Base-by-base conservation (phyloP, 2,113 vertebrate genomes). In the Lycaon pictus region DNA sequence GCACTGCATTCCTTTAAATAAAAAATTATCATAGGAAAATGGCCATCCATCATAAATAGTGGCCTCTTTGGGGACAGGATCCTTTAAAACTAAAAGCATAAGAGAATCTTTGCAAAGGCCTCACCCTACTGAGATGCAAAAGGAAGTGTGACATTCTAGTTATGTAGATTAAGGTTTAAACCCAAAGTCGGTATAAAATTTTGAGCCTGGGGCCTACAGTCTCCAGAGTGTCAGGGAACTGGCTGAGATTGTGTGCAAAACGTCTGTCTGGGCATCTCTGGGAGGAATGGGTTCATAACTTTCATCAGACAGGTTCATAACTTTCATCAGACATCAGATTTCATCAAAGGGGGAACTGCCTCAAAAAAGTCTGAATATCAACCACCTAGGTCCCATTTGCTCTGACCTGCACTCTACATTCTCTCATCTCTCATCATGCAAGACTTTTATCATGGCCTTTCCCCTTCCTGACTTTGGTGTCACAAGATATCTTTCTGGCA, bases 381-480 rank as follows among this genome's bases (percentile, higher is more conserved):
- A 0, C 10, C 2, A 80, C 10, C n/a, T 13, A 7, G 80, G 32
- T 16, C 0, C n/a, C 55, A 12, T 0, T 12, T 48, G 51, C 37
- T 43, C 60, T 76, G 62, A 35, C 60, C 35, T 56, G 23, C 11
- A 32, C 13, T 7, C 8, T 0, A 7, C 16, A 32, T 1, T 35
- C 62, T 51, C 71, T 82, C 2, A 7, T 5, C 11, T 55, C 29
- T 72, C 29, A 55, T 10, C 16, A 17, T 2, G 1, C n/a, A 51
- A 65, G 55, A 32, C 51, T 56, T 48, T 23, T 1, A 55, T 62
- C 32, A 22, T 2, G n/a, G 48, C 12, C 58, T 56, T 58, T 27
- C 76, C 1, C 9, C 37, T 11, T 6, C 17, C 17, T 2, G 0
- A 37, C 19, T 11, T 76, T 25, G 6, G 43, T 0, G 7, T 10